Evolutionary conservation across 1,140 invertebrate species (phyloP).

Genomic region (Cydia strobilella): DNA sequence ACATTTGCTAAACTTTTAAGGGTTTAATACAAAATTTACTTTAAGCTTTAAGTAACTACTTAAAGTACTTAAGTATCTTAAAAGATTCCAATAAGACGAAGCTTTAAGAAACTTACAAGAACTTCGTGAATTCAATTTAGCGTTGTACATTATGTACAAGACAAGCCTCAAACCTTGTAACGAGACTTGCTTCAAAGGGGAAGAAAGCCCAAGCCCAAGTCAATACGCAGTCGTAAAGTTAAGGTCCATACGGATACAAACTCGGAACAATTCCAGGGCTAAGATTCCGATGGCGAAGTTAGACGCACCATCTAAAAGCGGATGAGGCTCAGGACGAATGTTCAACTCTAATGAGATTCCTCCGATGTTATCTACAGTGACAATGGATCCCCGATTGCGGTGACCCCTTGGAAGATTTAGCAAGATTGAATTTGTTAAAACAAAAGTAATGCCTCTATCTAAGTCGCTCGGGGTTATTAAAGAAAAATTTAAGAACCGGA

Average conservation of each 20-base stretch:
- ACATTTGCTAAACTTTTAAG: background rate
- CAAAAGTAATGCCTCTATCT: slow-evolving; percentile 61
- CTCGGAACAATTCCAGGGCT: slow-evolving; percentile 47
- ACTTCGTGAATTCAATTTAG: slow-evolving; percentile 8
- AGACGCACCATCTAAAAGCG: slow-evolving; percentile 53
- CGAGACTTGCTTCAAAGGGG: background rate
- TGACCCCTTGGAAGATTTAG: slow-evolving; percentile 67
- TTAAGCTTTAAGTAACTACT: background rate
- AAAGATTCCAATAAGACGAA: slow-evolving; percentile 10
- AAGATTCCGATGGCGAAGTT: slow-evolving; percentile 53
- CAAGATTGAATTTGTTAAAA: slow-evolving; percentile 73
- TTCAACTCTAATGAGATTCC: slow-evolving; percentile 73
- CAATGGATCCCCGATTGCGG: slow-evolving; percentile 74
- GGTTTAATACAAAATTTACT: background rate
- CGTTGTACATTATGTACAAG: slow-evolving; percentile 11
- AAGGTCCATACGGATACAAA: slow-evolving; percentile 34
- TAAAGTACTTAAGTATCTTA: background rate
- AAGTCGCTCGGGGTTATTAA: slow-evolving; percentile 21
- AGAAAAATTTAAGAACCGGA: background rate
- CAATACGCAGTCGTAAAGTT: slow-evolving; percentile 26
- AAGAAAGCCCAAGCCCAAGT: background rate
- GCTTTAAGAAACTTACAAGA: slow-evolving; percentile 3
- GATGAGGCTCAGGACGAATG: slow-evolving; percentile 50
- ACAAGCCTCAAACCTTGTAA: background rate
- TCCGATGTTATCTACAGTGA: slow-evolving; percentile 71